Percentiles rank a stretch among this genome's conserved stretches.
Conservation (phyloP, 2,113 vertebrate species). For the Donacobius atricapilla region DNA sequence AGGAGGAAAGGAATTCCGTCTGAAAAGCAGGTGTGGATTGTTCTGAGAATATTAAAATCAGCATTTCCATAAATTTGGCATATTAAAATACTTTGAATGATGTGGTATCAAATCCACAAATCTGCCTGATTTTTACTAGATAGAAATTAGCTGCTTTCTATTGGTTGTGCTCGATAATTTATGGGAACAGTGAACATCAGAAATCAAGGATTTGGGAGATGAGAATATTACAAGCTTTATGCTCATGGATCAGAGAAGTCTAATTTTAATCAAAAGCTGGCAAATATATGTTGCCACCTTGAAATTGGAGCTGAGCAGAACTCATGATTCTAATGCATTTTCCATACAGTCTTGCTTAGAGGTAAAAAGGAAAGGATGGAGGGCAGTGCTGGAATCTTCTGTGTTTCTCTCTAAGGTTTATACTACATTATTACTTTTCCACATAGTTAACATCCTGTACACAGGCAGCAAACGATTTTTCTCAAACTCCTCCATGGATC, state of each 20-base stretch:
- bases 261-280: constrained; percentile 6
- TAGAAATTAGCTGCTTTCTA: constrained; percentile 2
- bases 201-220: constrained; percentile 28
- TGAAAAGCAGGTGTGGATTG: constrained; percentile 7
- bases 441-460: constrained; percentile 4
- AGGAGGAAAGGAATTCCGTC: not conserved
- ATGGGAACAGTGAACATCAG: not conserved
- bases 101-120: not conserved
- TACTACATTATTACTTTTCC: constrained; percentile 17
- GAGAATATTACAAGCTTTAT: constrained; percentile 4
- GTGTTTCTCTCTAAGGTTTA: not conserved
- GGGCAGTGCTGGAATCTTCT: not conserved
- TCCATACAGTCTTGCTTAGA: not conserved
- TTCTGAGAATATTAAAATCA: constrained; percentile 29
- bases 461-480: not conserved
- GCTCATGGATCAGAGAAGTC: not conserved
- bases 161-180: not conserved
- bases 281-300: constrained; percentile 2
- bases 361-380: not conserved
- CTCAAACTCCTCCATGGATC: not conserved
- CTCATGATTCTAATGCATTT: constrained; percentile 4
- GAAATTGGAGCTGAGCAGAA: not conserved
- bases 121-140: not conserved
- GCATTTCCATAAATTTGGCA: not conserved
- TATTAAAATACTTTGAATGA: not conserved